Conservation (phyloP, 2,797 vertebrate genomes). For the Streptopelia turtur region DNA sequence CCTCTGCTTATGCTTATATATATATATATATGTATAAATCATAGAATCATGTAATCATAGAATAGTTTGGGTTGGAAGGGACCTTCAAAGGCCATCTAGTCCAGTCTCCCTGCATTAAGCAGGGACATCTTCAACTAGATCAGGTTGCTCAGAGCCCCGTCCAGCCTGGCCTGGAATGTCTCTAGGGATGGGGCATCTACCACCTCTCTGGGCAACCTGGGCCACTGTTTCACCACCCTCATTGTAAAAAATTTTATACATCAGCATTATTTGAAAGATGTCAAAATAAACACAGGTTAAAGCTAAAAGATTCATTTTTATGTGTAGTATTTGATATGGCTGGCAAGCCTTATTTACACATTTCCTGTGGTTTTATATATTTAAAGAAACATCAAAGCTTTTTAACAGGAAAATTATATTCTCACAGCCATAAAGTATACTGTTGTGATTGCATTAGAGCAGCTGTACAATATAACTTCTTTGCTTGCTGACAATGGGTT, state of each 20-base stretch:
- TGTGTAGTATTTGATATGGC: background rate
- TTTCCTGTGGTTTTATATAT: slow-evolving; percentile 14
- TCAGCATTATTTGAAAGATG: background rate
- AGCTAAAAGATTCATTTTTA: background rate
- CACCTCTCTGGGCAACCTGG: no score
- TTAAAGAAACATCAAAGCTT: slow-evolving; percentile 47
- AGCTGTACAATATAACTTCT: slow-evolving; percentile 9
- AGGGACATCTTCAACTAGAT: no score
- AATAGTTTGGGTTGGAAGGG: no score
- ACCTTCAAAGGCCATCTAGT: no score
- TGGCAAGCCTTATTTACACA: slow-evolving; percentile 32
- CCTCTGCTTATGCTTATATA: background rate
- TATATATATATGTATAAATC: background rate
- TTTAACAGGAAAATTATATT: slow-evolving; percentile 57
- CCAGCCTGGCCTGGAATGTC: no score
- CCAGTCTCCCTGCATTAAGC: no score
- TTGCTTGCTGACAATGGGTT: slow-evolving; percentile 33
- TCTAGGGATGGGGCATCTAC: no score
- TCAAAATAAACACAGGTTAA: background rate
- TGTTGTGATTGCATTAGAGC: slow-evolving; percentile 48
- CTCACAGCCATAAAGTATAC: slow-evolving; percentile 27
- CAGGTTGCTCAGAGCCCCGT: no score
- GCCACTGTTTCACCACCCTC: no score
- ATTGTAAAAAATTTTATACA: background rate
- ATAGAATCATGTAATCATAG: no score